phyloP scores from a whole-genome alignment of 2,888 invertebrate species.

The Ophion slaviceki region DNA sequence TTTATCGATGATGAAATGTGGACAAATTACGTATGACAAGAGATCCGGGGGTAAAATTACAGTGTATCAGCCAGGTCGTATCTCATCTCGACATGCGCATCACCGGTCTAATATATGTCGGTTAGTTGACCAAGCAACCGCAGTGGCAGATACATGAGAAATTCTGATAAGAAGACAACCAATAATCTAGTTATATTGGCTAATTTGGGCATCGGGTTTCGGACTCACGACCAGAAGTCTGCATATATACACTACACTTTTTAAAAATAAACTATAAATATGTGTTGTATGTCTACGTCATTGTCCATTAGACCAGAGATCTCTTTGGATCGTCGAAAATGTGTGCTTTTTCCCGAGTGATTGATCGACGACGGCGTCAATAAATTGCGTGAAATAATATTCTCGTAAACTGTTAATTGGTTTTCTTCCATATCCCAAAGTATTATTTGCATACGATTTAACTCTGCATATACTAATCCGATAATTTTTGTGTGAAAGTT shows the following conservation, averaged over 20 bases:
- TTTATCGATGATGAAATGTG: slow-evolving; percentile 3
- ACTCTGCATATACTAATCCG: background rate
- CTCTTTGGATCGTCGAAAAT: slow-evolving; percentile 41
- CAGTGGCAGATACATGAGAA: background rate
- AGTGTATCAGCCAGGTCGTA: slow-evolving; percentile 67
- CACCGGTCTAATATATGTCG: slow-evolving; percentile 73
- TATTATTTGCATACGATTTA: background rate
- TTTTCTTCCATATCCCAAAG: background rate
- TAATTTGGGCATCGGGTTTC: slow-evolving; percentile 61
- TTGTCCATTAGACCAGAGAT: slow-evolving; percentile 26
- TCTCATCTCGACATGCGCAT: slow-evolving; percentile 74
- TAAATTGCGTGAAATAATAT: slow-evolving; percentile 13
- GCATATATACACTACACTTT: background rate
- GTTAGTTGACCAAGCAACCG: slow-evolving; percentile 70
- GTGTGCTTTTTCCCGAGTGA: slow-evolving; percentile 38
- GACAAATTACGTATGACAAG: slow-evolving; percentile 70
- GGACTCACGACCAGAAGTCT: slow-evolving; percentile 7
- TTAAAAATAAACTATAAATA: slow-evolving; percentile 50
- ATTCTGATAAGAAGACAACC: slow-evolving; percentile 33
- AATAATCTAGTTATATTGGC: slow-evolving; percentile 52
- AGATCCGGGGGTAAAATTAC: slow-evolving; percentile 63
- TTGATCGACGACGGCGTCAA: slow-evolving; percentile 41
- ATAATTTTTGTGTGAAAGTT: background rate
- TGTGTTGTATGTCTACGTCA: slow-evolving; percentile 29
- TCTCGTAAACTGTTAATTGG: slow-evolving; percentile 18